Conservation (phyloP, 2,888 invertebrate genomes). For the Heliconius hortense region DNA sequence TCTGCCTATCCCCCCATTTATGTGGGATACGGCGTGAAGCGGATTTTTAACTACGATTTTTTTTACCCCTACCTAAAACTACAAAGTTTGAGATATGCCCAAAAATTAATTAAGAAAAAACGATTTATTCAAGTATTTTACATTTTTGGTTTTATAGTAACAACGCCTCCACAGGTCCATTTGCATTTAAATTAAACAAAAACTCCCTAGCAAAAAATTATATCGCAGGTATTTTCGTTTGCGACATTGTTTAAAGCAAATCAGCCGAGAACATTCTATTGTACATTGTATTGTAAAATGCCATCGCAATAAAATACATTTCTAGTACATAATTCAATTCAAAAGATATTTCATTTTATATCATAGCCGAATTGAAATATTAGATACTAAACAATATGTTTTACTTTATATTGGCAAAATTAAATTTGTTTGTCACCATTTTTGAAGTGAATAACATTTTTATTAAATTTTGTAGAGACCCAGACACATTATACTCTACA, state of each 20-base stretch:
- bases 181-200: conserved; percentile 16
- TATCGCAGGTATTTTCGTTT: conserved; percentile 12
- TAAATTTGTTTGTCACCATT: conserved; percentile 29
- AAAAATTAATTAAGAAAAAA: background rate
- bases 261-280: conserved; percentile 3
- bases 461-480: conserved; percentile 28
- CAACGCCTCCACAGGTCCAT: background rate
- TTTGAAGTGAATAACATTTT: conserved; percentile 17
- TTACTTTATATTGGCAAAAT: conserved; percentile 32
- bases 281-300: conserved; percentile 12
- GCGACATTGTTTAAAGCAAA: conserved; percentile 19
- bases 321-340: conserved; percentile 4
- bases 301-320: conserved; percentile 28
- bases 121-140: background rate
- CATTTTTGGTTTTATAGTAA: background rate
- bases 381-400: conserved; percentile 21
- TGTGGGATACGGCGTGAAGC: too few species aligned
- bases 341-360: conserved; percentile 29
- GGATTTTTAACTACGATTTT: background rate
- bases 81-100: background rate
- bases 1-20: too few species aligned
- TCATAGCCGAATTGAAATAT: conserved; percentile 21
- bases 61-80: background rate
- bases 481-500: conserved; percentile 23
- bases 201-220: background rate